Evolutionary conservation across 2,113 vertebrate genomes (phyloP), one percentile per base, ranked within the genome.

Genomic region (Malaclemys terrapin): DNA sequence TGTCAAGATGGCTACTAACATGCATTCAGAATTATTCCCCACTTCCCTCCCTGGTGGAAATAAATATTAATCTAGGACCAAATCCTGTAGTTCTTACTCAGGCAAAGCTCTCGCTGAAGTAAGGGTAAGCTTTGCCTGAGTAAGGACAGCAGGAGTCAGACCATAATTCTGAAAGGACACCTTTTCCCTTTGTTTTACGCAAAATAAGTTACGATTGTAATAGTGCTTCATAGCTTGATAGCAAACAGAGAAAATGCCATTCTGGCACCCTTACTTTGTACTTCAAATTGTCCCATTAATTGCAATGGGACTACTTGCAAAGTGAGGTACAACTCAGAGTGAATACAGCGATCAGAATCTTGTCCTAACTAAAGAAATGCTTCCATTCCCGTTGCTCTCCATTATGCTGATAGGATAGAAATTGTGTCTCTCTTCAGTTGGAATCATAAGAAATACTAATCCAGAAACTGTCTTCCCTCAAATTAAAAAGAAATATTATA

Each of bases 51-150:
- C 22, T 12, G 86, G 31, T 72, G 76, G 72, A 79, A 85, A 53
- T 93, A 94, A 89, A 47, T 92, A 81, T 49, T 91, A 91, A 91
- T 95, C 17, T 3, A 76, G 62, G 10, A 53, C 82, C 14, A 45
- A 7, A 9, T 80, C 7, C 13, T 92, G 10, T 35, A 86, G 13
- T 17, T 13, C 16, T 86, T 82, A 42, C 59, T 84, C 53, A 72
- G 78, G 31, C 6, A 72, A 89, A 88, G 22, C 0, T 91, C 87
- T 84, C 52, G 13, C 38, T 94, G 90, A 81, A 88, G 22, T 42
- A 89, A 87, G 76, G 59, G 29, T 14, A 31, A 85, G 11, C n/a
- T 89, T 89, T 8, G 29, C 91, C 80, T 69, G 80, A 86, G 54
- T 84, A 57, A 82, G n/a, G 11, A 56, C 24, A 62, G 45, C 5